Base-by-base conservation (phyloP, 2,888 invertebrate genomes). In the Timandra comae region DNA sequence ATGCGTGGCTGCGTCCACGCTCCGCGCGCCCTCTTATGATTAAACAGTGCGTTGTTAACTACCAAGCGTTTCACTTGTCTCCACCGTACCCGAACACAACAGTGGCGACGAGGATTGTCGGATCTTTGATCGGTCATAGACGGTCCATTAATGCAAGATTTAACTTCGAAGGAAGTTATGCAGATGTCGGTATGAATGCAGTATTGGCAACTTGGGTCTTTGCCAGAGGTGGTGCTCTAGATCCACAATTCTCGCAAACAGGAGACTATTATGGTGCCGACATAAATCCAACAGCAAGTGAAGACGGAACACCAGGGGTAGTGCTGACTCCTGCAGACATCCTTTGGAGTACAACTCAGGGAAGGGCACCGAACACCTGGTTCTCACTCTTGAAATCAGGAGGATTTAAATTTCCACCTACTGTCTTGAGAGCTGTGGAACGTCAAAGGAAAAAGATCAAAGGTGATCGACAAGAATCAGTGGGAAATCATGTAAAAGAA, bases 161-260 rank as follows among this genome's bases (percentile, higher is more conserved):
- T 22, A 29, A 3, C 7, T 29, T 29, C 11, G 29, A 29, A n/a
- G 29, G 29, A 2, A 12, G 7, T 3, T 21, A 21, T 12, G 7
- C 29, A 6, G 28, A 28, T 28, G 2, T 28, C 7, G 28, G 10
- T 5, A 7, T 20, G 5, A 28, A 28, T 28, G 28, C 28, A 2
- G 19, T 28, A 1, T n/a, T 28, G 2, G 10, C 20, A 3, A 7
- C 20, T 7, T 28, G 28, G 28, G 28, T 6, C 1, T 20, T 2
- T 19, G 28, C 20, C 3, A 19, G 28, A 20, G 28, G 28, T 5
- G 28, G 28, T 2, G 28, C 19, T n/a, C 21, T 21, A 3, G 2
- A 21, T 3, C 21, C 21, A 2, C 21, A 21, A 21, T 21, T 21
- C 7, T 3, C 3, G 2, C 7, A 7, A 21, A 8, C 7, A 3